Base-by-base conservation (phyloP, 2,888 invertebrate species). In the Hypercompe scribonia region DNA sequence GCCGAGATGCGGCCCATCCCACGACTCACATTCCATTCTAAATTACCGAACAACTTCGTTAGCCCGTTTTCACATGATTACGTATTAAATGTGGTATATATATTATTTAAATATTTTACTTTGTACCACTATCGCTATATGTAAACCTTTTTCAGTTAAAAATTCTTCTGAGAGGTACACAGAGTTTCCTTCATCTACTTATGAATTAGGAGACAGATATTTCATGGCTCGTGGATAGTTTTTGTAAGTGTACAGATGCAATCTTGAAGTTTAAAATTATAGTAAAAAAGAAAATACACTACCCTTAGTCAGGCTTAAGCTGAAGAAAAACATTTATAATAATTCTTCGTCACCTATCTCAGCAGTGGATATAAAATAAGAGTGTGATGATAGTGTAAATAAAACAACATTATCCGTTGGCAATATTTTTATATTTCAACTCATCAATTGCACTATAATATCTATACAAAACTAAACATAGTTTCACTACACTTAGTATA, bases 391-490 rank as follows among this genome's bases (percentile, higher is more conserved):
- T n/a, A 42, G 66, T 46, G 28, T 39, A 68, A 88, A 84, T 86
- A 78, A 91, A 89, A 89, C 82, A 74, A 82, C 78, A 81, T 67
- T 71, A 79, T 83, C 87, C 86, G 82, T 89, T 91, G 92, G 91
- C 90, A 92, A 92, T 91, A 87, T 91, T 94, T 81, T 94, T 94
- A 91, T 95, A 94, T 94, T 95, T 95, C 90, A 94, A 95, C 91
- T 94, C 92, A 92, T 93, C 85, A 93, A 93, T 94, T 92, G 90
- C 90, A 87, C 93, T 94, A 92, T 93, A 89, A 90, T 92, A 93
- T 89, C 92, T 94, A 94, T 94, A 94, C 93, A 93, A 94, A 95
- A 92, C 90, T 92, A 93, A 93, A 92, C 89, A 92, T 90, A 90
- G 88, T 91, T 90, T 89, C 72, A 90, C 90, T 93, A 93, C 90